Evolutionary conservation across 2,888 invertebrate genomes (phyloP), one percentile per base, ranked within the genome.

Genomic region (Eutolmus rufibarbis): DNA sequence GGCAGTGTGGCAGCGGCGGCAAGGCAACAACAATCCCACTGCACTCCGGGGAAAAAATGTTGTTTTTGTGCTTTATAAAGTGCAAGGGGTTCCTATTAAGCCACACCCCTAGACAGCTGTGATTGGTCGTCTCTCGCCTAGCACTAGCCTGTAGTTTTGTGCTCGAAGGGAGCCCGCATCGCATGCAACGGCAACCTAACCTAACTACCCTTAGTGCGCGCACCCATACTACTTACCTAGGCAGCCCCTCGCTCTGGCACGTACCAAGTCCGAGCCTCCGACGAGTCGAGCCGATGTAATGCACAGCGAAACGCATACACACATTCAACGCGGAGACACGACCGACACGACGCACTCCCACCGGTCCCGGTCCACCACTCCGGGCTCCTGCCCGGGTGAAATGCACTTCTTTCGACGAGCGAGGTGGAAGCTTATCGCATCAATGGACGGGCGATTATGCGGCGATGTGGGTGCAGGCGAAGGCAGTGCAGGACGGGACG

Each of bases 91-190:
- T 88, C 87, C 74, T 87, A 86, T 86, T 79, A 89, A 56, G 87
- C 89, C 89, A 89, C 89, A 87, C 89, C 89, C 86, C 87, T 81
- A 81, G 86, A 79, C 76, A 77, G 46, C 86, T 89, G 87, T 89
- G 89, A 89, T 89, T 89, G 89, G 89, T 89, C 77, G 85, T 87
- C 76, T 74, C 46, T 84, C 74, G 82, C 84, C 74, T 84, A 84
- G 87, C 84, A 84, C 81, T 84, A 82, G 82, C 78, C 78, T 56
- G 87, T 84, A 78, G 78, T 86, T 86, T 79, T 57, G 77, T 57
- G n/a, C 43, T 86, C 28, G 66, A 77, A 79, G 66, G 86, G 77
- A 86, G 78, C 78, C 57, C 66, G 56, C 57, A 78, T 77, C 51
- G 77, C 78, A 77, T 23, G 66, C 66, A 23, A 28, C 66, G 9